Percentiles rank a stretch among this genome's conserved stretches.
Conservation (phyloP, 2,888 invertebrate species). For the Caenorhabditis parvicauda region DNA sequence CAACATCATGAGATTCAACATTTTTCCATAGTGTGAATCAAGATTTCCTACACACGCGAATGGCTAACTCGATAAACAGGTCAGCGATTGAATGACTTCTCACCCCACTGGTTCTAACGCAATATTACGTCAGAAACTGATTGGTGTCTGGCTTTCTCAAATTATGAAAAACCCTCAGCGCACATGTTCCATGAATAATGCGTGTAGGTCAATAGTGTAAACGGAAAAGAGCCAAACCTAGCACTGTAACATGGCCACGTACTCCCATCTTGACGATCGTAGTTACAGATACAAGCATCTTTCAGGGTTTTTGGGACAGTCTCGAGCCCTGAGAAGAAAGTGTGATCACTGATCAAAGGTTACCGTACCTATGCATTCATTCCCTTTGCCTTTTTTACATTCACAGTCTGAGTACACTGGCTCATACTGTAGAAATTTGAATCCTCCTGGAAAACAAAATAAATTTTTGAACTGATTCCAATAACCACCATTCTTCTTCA, state of each 20-base stretch:
- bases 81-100: too few species aligned
- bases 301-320: conserved; percentile 34
- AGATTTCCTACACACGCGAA: too few species aligned
- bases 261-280: conserved; percentile 53
- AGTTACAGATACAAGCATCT: conserved; percentile 56
- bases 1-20: too few species aligned
- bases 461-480: neutral
- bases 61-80: too few species aligned
- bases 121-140: too few species aligned
- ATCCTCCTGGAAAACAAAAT: conserved; percentile 38
- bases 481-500: conserved; percentile 14
- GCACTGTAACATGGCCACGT: conserved; percentile 60
- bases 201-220: too few species aligned
- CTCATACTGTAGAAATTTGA: conserved; percentile 58
- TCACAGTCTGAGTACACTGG: conserved; percentile 57
- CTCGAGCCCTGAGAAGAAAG: conserved; percentile 15
- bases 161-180: too few species aligned
- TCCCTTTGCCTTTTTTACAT: conserved; percentile 28
- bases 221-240: conserved; percentile 20
- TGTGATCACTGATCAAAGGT: neutral
- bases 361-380: conserved; percentile 36
- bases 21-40: too few species aligned
- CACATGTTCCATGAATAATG: too few species aligned
- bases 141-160: too few species aligned
- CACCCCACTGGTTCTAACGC: too few species aligned